phyloP scores from a whole-genome alignment of 1,140 invertebrate species.

The Drosophila ficusphila region DNA sequence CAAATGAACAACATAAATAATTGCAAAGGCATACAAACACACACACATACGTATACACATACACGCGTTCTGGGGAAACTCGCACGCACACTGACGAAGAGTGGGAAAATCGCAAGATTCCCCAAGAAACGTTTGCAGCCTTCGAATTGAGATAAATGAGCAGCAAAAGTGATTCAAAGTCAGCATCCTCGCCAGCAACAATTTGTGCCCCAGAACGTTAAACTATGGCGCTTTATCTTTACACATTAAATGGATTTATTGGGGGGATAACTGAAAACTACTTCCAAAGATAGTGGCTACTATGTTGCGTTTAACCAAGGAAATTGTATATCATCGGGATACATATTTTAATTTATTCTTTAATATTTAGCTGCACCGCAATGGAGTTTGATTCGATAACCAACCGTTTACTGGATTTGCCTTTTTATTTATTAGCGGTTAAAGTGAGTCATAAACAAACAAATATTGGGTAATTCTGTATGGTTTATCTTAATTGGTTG shows the following conservation, averaged over 20 bases:
- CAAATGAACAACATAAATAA: conserved; percentile 84
- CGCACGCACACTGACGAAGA: conserved; percentile 8
- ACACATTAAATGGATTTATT: conserved; percentile 30
- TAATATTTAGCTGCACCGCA: too few relatives aligned
- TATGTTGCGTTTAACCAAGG: neutral
- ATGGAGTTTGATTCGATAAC: too few relatives aligned
- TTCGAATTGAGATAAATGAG: conserved; percentile 72
- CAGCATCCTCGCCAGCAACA: conserved; percentile 25
- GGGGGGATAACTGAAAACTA: conserved; percentile 8
- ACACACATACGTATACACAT: conserved; percentile 8
- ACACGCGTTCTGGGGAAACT: conserved; percentile 1
- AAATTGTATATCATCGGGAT: too few relatives aligned
- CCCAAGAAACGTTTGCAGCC: conserved; percentile 53
- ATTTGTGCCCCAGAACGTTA: conserved; percentile 29
- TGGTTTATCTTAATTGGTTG: neutral
- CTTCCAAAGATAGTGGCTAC: conserved; percentile 10
- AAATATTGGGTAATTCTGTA: neutral
- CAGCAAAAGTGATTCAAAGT: conserved; percentile 46
- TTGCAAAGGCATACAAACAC: conserved; percentile 68
- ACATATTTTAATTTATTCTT: too few relatives aligned
- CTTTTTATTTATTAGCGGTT: neutral
- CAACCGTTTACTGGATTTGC: too few relatives aligned
- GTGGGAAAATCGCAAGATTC: conserved; percentile 69
- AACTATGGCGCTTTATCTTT: conserved; percentile 32
- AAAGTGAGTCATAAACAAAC: neutral